phyloP scores from a whole-genome alignment of 2,797 vertebrate genomes.

The Mormyrus hasselquistii region DNA sequence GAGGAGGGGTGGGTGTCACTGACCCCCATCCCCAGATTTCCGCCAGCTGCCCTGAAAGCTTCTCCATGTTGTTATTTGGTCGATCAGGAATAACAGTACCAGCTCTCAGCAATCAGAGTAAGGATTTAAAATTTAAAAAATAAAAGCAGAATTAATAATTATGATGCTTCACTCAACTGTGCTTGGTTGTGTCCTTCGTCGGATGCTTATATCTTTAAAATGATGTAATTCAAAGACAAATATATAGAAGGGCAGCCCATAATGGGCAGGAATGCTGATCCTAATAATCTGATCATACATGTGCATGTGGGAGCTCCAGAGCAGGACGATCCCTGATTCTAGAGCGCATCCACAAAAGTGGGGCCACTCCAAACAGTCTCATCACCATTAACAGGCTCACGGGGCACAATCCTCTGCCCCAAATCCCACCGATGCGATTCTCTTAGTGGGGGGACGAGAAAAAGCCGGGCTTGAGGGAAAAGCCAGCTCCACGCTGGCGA shows the following conservation, averaged over 20 bases:
- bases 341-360: too few relatives aligned
- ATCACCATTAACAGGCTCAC: not conserved
- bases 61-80: not conserved
- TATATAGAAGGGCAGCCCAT: not conserved
- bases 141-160: not conserved
- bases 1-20: not conserved
- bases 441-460: not conserved
- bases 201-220: not conserved
- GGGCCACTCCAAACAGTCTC: not conserved
- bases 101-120: not conserved
- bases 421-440: not conserved
- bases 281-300: not conserved
- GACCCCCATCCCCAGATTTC: not conserved
- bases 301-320: not conserved
- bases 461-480: not conserved
- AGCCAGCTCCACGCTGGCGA: conserved; percentile 46
- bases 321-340: not conserved
- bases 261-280: not conserved
- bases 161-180: not conserved
- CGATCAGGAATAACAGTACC: not conserved
- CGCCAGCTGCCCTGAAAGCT: not conserved
- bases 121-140: not conserved
- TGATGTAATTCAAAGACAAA: not conserved
- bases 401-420: not conserved
- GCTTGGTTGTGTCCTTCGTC: not conserved